Evolutionary conservation across 2,113 vertebrate species (phyloP).

Genomic region (Garra rufa): DNA sequence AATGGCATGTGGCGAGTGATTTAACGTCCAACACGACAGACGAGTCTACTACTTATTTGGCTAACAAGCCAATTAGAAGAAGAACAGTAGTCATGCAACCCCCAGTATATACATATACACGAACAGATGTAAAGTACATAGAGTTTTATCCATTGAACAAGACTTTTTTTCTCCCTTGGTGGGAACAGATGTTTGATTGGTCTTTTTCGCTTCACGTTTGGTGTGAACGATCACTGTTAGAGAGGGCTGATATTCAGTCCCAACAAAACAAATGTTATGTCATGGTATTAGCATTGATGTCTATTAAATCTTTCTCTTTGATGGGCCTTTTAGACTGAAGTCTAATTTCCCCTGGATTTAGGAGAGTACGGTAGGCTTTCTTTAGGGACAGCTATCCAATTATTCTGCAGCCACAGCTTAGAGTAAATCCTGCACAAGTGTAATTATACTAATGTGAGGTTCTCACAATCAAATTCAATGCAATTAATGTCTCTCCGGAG

Average conservation of each 20-base stretch:
- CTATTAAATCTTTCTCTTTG: conserved; percentile 66
- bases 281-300: conserved; percentile 51
- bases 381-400: conserved; percentile 76
- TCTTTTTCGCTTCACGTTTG: neutral
- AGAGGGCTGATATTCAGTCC: neutral
- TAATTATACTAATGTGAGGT: conserved; percentile 76
- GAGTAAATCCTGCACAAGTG: conserved; percentile 74
- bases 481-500: conserved; percentile 67
- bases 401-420: conserved; percentile 74
- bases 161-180: neutral
- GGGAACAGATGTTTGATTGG: neutral
- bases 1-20: too few species aligned
- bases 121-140: neutral
- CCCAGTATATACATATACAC: neutral
- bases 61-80: neutral
- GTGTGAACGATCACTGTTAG: neutral
- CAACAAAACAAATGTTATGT: conserved; percentile 53
- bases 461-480: conserved; percentile 69
- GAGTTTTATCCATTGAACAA: neutral
- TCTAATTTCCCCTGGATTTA: conserved; percentile 74
- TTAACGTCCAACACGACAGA: too few species aligned
- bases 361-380: conserved; percentile 68
- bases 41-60: too few species aligned
- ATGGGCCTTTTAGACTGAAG: conserved; percentile 69
- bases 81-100: neutral